A percentile compares a stretch with the other conserved stretches of the same genome.
Evolutionary conservation across 1,140 invertebrate genomes (phyloP).

Genomic region (Battus philenor): DNA sequence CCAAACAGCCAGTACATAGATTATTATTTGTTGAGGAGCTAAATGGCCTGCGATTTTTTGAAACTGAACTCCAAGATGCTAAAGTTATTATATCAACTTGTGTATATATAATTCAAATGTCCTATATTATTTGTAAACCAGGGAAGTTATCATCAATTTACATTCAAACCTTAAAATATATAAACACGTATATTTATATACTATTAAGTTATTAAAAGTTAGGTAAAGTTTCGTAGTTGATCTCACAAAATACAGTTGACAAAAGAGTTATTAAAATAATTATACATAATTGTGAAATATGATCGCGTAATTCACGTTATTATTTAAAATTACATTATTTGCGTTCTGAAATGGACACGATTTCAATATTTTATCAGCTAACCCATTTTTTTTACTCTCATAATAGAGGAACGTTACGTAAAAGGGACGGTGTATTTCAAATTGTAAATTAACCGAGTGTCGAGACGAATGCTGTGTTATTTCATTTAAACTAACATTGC

Average conservation of each 20-base stretch:
- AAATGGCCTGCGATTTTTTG: too few relatives aligned
- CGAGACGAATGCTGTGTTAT: slow-evolving; percentile 44
- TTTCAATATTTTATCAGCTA: too few relatives aligned
- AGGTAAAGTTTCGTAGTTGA: slow-evolving; percentile 4
- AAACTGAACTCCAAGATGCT: too few relatives aligned
- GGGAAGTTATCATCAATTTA: too few relatives aligned
- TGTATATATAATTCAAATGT: too few relatives aligned
- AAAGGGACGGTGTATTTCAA: not conserved
- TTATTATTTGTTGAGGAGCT: not conserved
- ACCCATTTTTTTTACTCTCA: not conserved
- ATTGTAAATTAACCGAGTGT: slow-evolving; percentile 9
- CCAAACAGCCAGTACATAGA: not conserved
- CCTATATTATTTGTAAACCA: not conserved
- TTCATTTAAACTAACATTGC: slow-evolving; percentile 65
- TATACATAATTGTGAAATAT: slow-evolving; percentile 3
- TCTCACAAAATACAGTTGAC: not conserved
- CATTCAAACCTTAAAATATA: too few relatives aligned
- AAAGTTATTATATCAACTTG: too few relatives aligned
- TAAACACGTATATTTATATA: too few relatives aligned
- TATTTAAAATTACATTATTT: slow-evolving; percentile 16
- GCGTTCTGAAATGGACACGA: not conserved
- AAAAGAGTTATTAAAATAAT: slow-evolving; percentile 15
- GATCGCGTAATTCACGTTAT: slow-evolving; percentile 4
- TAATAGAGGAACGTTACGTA: not conserved
- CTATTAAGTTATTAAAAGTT: slow-evolving; percentile 5